These are phyloP conservation scores for Odocoileus hemionus DNA, from an alignment of 2,113 vertebrate genomes.

Conservation along the genomic window DNA sequence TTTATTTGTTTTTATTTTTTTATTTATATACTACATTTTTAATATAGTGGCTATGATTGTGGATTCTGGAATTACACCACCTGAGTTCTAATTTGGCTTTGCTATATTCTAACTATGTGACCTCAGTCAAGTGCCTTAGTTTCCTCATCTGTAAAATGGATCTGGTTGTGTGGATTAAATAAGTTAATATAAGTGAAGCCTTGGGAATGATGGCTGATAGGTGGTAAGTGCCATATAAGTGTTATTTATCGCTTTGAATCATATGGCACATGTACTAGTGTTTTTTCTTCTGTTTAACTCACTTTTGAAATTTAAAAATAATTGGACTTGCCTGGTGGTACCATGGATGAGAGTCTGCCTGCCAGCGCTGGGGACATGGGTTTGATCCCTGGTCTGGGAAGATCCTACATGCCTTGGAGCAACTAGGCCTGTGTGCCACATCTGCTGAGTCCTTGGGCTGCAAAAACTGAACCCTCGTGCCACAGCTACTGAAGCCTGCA, in stretches of 20 bases:
- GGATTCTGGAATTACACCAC: neutral
- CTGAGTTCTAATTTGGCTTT: neutral
- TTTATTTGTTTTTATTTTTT: neutral
- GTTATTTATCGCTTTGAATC: neutral
- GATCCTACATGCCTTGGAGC: neutral
- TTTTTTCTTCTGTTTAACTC: neutral
- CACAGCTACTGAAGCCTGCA: neutral
- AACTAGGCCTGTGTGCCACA: neutral
- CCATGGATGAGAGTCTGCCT: neutral
- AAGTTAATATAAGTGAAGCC: neutral
- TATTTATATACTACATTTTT: neutral
- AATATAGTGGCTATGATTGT: neutral
- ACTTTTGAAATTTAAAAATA: neutral
- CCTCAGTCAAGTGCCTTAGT: neutral
- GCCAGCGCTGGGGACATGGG: neutral
- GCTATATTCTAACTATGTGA: neutral
- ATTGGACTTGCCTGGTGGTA: neutral
- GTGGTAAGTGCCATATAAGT: neutral
- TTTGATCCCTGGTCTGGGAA: neutral
- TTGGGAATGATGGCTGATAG: neutral
- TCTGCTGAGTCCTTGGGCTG: neutral
- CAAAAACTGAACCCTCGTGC: neutral
- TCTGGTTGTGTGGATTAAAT: neutral
- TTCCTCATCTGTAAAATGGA: neutral
- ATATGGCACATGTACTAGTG: neutral